Evolutionary conservation across 2,888 invertebrate genomes (phyloP), one percentile per base, ranked within the genome.

Genomic region (Melanargia galathea): DNA sequence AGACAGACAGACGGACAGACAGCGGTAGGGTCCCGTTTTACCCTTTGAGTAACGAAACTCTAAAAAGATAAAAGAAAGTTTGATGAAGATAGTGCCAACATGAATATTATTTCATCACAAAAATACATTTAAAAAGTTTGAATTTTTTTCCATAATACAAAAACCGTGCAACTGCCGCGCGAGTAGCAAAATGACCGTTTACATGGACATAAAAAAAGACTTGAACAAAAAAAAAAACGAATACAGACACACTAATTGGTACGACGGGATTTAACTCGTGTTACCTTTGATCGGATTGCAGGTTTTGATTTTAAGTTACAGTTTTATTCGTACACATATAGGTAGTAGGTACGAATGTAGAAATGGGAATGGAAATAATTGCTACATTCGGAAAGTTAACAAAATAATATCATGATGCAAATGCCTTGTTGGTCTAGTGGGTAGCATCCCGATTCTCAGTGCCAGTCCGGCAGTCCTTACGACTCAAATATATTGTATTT

Each of bases 231-330:
- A 55, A 55, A 46, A 55, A 55, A 55, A 26, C 55, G 55, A 55
- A 26, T 43, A 55, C 55, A 38, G 40, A 18, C 43, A n/a, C 55
- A 40, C 43, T 55, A 55, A 55, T 55, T 55, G 55, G 55, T 55
- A 55, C 40, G n/a, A 43, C 55, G 55, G 43, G 43, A 26, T 55
- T 55, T 40, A 26, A 55, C 54, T 49, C 52, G 20, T 33, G 52
- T 52, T 52, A 33, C 52, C 52, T 55, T 55, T 55, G 55, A 55
- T 55, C 55, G 40, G 40, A 43, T 40, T 55, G 43, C 40, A 43
- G n/a, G 55, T 55, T 55, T 55, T 55, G 40, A 55, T 55, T 55
- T 55, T 52, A 35, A 33, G 52, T 52, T 52, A 52, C 52, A 20
- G 11, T 18, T 52, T 52, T 52, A 18, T 18, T 18, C 11, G 3